These are phyloP conservation scores for Leucopternis melanops DNA, from an alignment of 2,113 vertebrate genomes.

Conservation along the genomic window DNA sequence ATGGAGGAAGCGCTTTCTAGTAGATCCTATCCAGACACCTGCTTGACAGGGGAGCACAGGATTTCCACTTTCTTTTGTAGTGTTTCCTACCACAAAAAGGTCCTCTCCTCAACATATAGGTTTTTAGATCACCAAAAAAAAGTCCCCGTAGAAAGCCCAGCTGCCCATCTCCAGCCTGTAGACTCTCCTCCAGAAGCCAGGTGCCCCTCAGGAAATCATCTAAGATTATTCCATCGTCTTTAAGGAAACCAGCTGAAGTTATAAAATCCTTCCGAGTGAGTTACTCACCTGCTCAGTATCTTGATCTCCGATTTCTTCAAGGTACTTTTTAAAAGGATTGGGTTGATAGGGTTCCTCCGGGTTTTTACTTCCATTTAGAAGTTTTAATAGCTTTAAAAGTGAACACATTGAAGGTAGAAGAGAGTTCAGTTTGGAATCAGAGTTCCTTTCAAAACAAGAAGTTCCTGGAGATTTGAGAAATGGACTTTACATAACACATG, in stretches of 20 bases:
- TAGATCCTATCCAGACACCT: neutral
- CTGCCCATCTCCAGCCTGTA: neutral
- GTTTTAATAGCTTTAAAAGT: neutral
- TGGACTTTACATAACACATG: neutral
- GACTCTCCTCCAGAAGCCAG: neutral
- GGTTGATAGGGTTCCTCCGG: constrained; percentile 71
- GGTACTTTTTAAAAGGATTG: constrained; percentile 78
- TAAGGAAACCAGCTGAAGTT: neutral
- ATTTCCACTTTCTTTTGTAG: neutral
- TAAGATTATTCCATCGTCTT: neutral
- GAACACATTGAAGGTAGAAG: neutral
- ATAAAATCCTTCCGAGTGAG: neutral
- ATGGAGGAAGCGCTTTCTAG: neutral
- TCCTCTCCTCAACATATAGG: neutral
- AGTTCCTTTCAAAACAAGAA: neutral
- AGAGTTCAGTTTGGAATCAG: neutral
- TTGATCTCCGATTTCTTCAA: constrained; percentile 60
- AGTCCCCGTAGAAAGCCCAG: neutral
- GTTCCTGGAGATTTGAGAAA: neutral
- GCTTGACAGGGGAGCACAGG: neutral
- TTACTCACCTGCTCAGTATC: constrained; percentile 74
- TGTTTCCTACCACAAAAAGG: neutral
- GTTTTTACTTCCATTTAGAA: neutral
- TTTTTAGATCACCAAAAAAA: neutral
- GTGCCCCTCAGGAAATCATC: neutral